Evolutionary conservation across 2,113 vertebrate species (phyloP).

Genomic region (Mormyrus iriodes): DNA sequence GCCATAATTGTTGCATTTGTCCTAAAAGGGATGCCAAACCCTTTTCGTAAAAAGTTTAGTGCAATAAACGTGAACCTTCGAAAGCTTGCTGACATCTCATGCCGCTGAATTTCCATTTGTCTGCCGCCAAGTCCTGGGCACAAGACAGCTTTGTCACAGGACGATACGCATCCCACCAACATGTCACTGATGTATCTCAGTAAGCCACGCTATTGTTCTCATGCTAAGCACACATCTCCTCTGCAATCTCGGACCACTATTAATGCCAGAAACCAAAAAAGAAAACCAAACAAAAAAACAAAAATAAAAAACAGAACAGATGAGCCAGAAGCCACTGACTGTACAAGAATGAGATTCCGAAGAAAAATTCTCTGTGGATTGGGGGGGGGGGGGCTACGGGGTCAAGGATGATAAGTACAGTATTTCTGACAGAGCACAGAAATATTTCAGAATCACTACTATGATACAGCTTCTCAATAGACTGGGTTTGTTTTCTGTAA

Average conservation of each 20-base stretch:
- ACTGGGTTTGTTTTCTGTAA: constrained; percentile 22
- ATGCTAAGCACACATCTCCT: constrained; percentile 36
- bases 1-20: constrained; percentile 73
- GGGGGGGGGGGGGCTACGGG: constrained; percentile 18
- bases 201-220: constrained; percentile 35
- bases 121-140: constrained; percentile 21
- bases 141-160: constrained; percentile 32
- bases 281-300: constrained; percentile 19
- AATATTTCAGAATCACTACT: constrained; percentile 17
- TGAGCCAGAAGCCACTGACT: constrained; percentile 27
- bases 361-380: constrained; percentile 23
- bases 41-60: constrained; percentile 79
- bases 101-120: constrained; percentile 33
- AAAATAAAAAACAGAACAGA: constrained; percentile 14
- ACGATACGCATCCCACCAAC: constrained; percentile 31
- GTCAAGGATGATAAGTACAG: constrained; percentile 24
- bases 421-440: constrained; percentile 26
- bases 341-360: constrained; percentile 38
- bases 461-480: constrained; percentile 32
- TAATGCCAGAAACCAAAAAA: constrained; percentile 35
- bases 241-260: constrained; percentile 40
- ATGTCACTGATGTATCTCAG: constrained; percentile 26
- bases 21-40: constrained; percentile 74
- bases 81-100: constrained; percentile 61
- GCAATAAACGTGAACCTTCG: constrained; percentile 70